Evolutionary conservation across 92 coral and sea anemone species (phyloP), one percentile per base, ranked within the genome.

Genomic region (Micromussa lordhowensis): DNA sequence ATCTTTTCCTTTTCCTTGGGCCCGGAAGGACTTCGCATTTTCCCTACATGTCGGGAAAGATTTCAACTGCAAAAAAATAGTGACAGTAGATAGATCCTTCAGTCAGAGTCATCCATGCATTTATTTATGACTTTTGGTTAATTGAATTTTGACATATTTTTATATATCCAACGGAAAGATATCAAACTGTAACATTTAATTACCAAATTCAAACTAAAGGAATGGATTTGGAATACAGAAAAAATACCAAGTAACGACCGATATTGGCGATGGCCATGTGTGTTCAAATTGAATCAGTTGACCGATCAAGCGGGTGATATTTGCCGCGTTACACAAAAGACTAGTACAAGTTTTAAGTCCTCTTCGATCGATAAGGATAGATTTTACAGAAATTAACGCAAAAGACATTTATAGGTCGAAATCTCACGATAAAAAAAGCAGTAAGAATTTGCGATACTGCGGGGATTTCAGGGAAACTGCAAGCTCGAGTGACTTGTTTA

Each of bases 11-110:
- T 93, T 79, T 93, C 95, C 48, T 90, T 91, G 53, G 82, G 98
- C 82, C 98, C 98, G 81, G 83, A 70, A 34, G 92, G 93, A 91
- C 95, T 92, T 90, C 93, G 87, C 98, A 95, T 95, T 55, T 77
- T 92, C 83, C 72, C 86, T 90, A 73, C 92, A 58, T 92, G 89
- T 30, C 48, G 82, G 63, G 35, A 14, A 32, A 79, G 1, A 82
- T 48, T 28, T 44, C 54, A 72, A 58, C 78, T 82, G 55, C 81
- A 40, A 80, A n/a, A 53, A 82, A 19, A 30, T 44, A 44, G 28
- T 13, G n/a, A 17, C 63, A 87, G 1, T 17, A 61, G n/a, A 61
- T 26, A 21, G 68, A 61, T 3, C 48, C 48, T 40, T 61, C n/a
- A 61, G 68, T 61, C 10, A 22, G 68, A 21, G 68, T n/a, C 12